Conservation (phyloP, 2,113 vertebrate genomes). For the Bos javanicus region DNA sequence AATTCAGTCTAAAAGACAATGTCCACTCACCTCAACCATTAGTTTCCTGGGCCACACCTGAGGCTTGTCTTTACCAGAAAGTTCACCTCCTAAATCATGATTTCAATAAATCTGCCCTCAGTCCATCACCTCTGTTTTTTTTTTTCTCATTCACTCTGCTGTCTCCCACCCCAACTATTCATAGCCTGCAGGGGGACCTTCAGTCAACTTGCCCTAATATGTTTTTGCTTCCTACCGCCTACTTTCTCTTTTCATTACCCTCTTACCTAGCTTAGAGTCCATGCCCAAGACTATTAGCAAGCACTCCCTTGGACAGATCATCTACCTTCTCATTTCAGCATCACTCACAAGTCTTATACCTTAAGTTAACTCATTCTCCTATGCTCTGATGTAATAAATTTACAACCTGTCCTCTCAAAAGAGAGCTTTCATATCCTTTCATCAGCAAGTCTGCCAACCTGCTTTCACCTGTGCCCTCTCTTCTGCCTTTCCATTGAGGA, state of each 20-base stretch:
- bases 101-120: not conserved
- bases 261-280: not conserved
- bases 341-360: not conserved
- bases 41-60: not conserved
- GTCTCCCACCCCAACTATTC: not conserved
- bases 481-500: not conserved
- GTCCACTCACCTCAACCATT: not conserved
- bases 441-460: not conserved
- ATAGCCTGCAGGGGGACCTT: not conserved
- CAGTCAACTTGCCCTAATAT: not conserved
- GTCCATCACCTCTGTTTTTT: not conserved
- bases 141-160: not conserved
- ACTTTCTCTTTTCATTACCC: not conserved
- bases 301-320: not conserved
- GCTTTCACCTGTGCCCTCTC: not conserved
- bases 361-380: not conserved
- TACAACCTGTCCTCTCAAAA: not conserved
- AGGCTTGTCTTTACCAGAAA: not conserved
- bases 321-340: not conserved
- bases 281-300: not conserved
- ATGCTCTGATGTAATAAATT: not conserved
- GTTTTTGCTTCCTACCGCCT: not conserved
- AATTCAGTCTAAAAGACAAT: slow-evolving; percentile 4
- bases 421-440: not conserved
- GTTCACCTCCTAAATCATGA: not conserved